A percentile compares a stretch with the other conserved stretches of the same genome.
Conservation (phyloP, 2,113 vertebrate species). For the Carlito syrichta region DNA sequence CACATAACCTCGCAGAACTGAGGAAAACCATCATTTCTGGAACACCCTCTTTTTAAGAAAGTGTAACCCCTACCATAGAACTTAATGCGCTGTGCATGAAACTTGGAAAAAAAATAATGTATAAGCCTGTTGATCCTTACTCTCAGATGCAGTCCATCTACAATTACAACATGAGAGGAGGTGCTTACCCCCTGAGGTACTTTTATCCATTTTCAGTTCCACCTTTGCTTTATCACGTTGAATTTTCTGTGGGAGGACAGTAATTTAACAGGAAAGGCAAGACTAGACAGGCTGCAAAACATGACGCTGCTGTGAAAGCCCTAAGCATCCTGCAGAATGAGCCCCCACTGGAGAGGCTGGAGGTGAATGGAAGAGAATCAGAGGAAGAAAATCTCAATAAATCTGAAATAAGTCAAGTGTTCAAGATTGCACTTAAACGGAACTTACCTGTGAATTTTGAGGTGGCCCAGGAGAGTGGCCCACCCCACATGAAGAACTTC, state of each 20-base stretch:
- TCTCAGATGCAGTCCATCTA: conserved; percentile 95
- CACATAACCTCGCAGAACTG: no score
- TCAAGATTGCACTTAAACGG: conserved; percentile 99
- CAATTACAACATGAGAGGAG: conserved; percentile 91
- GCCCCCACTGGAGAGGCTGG: conserved; percentile 90
- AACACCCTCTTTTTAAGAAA: conserved; percentile 83
- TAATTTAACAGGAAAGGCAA: conserved; percentile 97
- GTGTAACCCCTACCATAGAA: conserved; percentile 94
- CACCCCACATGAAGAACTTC: conserved; percentile 98
- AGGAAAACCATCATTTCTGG: neutral
- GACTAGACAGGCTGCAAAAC: conserved; percentile 94
- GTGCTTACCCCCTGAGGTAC: conserved; percentile 95
- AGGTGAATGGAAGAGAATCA: conserved; percentile 92
- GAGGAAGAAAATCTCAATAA: conserved; percentile 99
- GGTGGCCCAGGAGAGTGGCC: conserved; percentile 97
- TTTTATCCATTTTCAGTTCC: conserved; percentile 97
- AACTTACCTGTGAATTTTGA: conserved; percentile 99
- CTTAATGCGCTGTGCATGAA: conserved; percentile 97
- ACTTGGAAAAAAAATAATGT: conserved; percentile 96
- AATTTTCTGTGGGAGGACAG: conserved; percentile 96
- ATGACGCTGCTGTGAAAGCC: conserved; percentile 95
- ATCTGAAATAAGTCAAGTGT: conserved; percentile 99
- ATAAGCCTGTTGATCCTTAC: conserved; percentile 95
- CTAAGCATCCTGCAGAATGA: conserved; percentile 95
- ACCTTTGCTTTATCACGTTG: conserved; percentile 96